Conservation (phyloP, 2,113 vertebrate genomes). For the Lophura nycthemera region DNA sequence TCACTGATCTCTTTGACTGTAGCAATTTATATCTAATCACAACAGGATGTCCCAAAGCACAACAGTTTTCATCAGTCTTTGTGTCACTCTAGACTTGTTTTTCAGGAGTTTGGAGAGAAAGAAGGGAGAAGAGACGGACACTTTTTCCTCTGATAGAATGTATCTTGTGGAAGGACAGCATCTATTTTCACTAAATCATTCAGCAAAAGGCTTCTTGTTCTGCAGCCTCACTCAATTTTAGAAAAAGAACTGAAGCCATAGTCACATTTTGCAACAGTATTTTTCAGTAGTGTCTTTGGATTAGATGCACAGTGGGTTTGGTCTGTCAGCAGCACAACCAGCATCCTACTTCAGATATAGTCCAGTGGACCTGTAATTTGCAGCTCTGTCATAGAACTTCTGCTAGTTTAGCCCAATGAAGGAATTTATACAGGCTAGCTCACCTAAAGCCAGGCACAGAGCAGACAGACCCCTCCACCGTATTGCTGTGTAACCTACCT, state of each 20-base stretch:
- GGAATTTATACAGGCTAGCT: background rate
- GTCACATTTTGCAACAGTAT: background rate
- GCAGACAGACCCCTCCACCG: background rate
- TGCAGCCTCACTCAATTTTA: background rate
- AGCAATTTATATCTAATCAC: background rate
- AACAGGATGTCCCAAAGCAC: background rate
- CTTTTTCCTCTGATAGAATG: background rate
- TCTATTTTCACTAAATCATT: background rate
- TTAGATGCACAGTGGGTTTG: background rate
- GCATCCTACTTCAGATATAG: background rate
- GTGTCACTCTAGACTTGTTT: background rate
- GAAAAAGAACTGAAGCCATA: background rate
- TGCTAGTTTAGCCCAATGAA: background rate
- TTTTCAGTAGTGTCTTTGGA: background rate
- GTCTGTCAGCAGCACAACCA: background rate
- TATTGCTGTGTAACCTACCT: background rate
- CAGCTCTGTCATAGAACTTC: accelerated
- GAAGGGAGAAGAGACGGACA: background rate
- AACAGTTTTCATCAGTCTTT: background rate
- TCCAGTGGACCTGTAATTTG: background rate
- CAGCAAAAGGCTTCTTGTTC: background rate
- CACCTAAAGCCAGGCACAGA: accelerated
- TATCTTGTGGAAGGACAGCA: background rate
- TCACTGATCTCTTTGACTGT: background rate
- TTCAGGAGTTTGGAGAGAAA: background rate